A percentile compares a stretch with the other conserved stretches of the same genome.
Conservation (phyloP, 2,113 vertebrate species). For the Pholis gunnellus region DNA sequence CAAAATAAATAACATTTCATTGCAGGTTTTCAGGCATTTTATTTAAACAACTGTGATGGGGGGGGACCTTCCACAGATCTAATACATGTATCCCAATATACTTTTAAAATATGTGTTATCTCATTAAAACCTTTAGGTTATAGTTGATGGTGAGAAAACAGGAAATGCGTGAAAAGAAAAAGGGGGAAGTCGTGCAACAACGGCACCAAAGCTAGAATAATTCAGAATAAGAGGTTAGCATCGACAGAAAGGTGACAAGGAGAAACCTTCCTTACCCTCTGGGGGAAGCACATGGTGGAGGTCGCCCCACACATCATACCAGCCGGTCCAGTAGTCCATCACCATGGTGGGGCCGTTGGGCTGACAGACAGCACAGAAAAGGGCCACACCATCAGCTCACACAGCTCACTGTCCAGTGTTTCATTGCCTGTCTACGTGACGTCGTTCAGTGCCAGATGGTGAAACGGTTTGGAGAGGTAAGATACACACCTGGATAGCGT, state of each 20-base stretch:
- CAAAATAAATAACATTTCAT: neutral
- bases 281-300: conserved; percentile 91
- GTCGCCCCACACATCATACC: conserved; percentile 94
- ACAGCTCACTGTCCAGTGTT: neutral
- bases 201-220: neutral
- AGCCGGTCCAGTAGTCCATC: conserved; percentile 94
- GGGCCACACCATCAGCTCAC: neutral
- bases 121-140: neutral
- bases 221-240: neutral
- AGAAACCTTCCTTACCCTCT: conserved; percentile 84
- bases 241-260: neutral
- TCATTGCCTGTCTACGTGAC: neutral
- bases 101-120: neutral
- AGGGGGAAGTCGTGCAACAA: neutral
- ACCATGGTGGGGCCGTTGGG: conserved; percentile 89
- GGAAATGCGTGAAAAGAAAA: neutral
- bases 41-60: neutral
- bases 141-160: neutral
- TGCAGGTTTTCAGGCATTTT: neutral
- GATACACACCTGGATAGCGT: conserved; percentile 82
- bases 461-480: neutral
- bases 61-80: too few relatives aligned
- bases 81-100: neutral
- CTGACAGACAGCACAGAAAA: conserved; percentile 71
- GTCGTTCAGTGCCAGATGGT: neutral